These are phyloP conservation scores for Octopus sinensis DNA, from an alignment of 1,140 invertebrate species.

Conservation along the genomic window DNA sequence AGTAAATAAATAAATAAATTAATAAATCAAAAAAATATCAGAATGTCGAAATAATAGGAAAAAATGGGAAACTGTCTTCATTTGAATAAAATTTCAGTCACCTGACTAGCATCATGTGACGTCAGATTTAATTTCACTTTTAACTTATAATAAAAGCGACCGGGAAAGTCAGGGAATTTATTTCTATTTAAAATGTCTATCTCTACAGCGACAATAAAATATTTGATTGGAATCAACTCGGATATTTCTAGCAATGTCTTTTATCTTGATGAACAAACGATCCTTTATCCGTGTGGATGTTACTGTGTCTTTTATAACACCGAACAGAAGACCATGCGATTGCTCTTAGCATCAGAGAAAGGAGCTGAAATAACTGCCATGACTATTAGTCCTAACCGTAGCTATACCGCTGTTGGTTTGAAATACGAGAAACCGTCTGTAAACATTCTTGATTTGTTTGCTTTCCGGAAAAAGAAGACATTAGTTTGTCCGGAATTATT, in stretches of 20 bases:
- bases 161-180: no score
- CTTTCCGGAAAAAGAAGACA: neutral
- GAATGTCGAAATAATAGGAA: no score
- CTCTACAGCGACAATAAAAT: slow-evolving; percentile 41
- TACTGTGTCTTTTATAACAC: neutral
- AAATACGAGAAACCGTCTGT: neutral
- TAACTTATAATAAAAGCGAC: no score
- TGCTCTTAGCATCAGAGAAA: neutral
- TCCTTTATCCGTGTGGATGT: neutral
- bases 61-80: no score
- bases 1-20: no score
- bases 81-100: no score
- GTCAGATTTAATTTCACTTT: no score
- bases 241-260: slow-evolving; percentile 52
- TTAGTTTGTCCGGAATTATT: neutral
- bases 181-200: no score
- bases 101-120: no score
- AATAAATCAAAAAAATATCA: no score
- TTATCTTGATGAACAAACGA: slow-evolving; percentile 25
- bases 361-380: neutral
- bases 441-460: neutral
- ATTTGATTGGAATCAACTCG: slow-evolving; percentile 56
- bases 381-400: slow-evolving; percentile 7
- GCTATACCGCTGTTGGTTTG: neutral
- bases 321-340: neutral